Conservation (phyloP, 2,113 vertebrate genomes). For the Aspidoscelis tigris region DNA sequence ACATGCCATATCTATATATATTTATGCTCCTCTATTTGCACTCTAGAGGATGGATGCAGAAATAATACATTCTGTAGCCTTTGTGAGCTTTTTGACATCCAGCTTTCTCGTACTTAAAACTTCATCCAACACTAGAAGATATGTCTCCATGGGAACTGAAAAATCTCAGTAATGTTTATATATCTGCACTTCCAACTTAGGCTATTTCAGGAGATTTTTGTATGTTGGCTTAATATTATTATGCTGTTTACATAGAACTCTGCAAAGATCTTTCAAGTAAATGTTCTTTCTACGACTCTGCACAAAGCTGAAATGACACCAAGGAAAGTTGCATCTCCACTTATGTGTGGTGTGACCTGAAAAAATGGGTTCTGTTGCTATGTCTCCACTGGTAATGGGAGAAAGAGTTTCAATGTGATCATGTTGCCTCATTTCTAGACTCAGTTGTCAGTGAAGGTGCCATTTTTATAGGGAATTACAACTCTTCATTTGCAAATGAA, state of each 20-base stretch:
- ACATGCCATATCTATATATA: neutral
- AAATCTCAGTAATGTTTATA: neutral
- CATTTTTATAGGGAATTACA: no score
- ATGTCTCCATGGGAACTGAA: constrained; percentile 46
- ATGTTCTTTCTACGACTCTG: neutral
- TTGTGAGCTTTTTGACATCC: constrained; percentile 60
- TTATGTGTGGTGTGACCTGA: no score
- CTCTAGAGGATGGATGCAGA: neutral
- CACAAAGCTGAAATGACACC: neutral
- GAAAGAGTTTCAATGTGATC: no score
- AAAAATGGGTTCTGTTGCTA: no score
- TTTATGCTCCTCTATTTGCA: neutral
- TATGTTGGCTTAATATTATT: neutral
- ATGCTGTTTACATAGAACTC: neutral
- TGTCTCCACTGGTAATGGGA: no score
- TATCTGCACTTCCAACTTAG: neutral
- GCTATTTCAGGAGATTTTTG: neutral
- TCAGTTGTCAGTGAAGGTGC: no score
- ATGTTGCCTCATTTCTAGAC: no score
- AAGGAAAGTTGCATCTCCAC: no score
- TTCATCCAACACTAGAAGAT: constrained; percentile 60
- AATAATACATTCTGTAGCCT: neutral
- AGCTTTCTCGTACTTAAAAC: constrained; percentile 50
- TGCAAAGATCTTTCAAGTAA: neutral
- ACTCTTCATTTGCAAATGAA: no score